Evolutionary conservation across 2,888 invertebrate species (phyloP).

Genomic region (Amaurobius ferox): DNA sequence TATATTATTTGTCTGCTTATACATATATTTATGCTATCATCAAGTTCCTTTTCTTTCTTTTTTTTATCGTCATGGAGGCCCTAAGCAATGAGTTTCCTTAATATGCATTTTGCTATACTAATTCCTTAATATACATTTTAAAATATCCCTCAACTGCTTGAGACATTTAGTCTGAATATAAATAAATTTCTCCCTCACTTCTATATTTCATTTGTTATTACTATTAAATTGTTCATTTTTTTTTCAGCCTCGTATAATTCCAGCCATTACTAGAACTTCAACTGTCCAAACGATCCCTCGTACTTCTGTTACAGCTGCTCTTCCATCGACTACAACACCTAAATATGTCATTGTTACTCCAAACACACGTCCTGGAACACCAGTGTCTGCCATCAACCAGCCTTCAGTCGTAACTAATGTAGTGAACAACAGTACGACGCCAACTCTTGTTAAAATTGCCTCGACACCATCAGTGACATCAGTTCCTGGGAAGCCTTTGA

Average conservation of each 20-base stretch:
- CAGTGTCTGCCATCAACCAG: slow-evolving; percentile 69
- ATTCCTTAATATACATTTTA: no score
- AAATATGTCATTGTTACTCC: slow-evolving; percentile 81
- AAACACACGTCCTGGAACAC: slow-evolving; percentile 77
- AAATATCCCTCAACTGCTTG: no score
- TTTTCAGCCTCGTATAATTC: slow-evolving; percentile 38
- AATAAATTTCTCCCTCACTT: no score
- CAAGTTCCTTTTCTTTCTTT: no score
- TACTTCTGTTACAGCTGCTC: slow-evolving; percentile 26
- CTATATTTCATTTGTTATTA: no score
- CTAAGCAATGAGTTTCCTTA: no score
- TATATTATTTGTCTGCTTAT: no score
- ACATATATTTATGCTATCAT: no score
- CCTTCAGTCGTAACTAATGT: slow-evolving; percentile 24
- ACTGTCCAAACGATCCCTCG: slow-evolving; percentile 58
- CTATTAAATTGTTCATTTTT: background rate
- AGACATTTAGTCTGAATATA: no score
- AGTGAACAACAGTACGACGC: slow-evolving; percentile 36
- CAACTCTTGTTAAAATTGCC: slow-evolving; percentile 66
- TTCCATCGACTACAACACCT: slow-evolving; percentile 75
- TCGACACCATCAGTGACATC: slow-evolving; percentile 32
- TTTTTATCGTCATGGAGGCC: no score
- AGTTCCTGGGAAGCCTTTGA: slow-evolving; percentile 19
- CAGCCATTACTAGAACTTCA: slow-evolving; percentile 39
- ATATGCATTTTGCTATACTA: no score